phyloP scores from a whole-genome alignment of 2,113 vertebrate genomes.

The Trinectes maculatus region DNA sequence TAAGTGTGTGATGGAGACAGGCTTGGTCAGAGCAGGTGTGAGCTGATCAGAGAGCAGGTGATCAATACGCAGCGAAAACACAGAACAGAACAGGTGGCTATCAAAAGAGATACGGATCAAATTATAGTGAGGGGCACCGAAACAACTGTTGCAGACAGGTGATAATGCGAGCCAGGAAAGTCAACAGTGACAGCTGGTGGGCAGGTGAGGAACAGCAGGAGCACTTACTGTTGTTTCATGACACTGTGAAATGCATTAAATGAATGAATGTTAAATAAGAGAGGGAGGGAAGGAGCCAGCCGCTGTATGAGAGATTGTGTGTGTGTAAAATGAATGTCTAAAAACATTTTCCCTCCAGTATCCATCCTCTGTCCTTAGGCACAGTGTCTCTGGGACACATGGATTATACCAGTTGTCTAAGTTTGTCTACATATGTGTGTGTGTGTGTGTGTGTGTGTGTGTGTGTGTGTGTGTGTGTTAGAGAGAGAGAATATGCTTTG shows the following conservation, averaged over 20 bases:
- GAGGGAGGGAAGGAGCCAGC: neutral
- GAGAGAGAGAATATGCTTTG: neutral
- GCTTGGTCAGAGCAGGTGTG: no score
- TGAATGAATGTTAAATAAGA: neutral
- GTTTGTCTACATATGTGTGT: neutral
- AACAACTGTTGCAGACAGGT: no score
- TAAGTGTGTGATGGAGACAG: no score
- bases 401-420: constrained; percentile 8
- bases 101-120: no score
- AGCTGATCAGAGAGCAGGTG: no score
- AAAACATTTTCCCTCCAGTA: no score
- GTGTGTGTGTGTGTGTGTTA: neutral
- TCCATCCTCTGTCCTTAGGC: constrained; percentile 11
- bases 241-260: neutral
- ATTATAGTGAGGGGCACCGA: no score
- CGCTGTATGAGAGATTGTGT: no score
- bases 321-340: no score
- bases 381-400: neutral
- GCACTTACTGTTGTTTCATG: neutral
- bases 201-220: constrained; percentile 10
- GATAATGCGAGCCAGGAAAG: neutral
- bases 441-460: neutral
- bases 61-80: no score
- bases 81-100: neutral
- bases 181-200: neutral